Conservation (phyloP, 2,113 vertebrate genomes). For the Rhea pennata region DNA sequence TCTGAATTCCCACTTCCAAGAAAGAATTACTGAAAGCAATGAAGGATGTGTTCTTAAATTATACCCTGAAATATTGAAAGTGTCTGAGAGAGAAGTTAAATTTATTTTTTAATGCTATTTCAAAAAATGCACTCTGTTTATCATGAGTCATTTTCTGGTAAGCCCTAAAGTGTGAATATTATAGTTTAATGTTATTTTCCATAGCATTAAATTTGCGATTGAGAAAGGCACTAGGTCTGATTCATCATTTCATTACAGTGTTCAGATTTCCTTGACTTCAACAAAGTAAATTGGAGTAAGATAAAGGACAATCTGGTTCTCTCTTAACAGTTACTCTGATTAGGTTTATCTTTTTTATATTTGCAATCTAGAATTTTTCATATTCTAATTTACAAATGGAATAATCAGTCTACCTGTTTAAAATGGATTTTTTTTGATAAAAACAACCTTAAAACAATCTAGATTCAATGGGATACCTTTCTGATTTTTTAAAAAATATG, state of each 20-base stretch:
- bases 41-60: slow-evolving; percentile 58
- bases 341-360: not conserved
- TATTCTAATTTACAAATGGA: not conserved
- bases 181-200: slow-evolving; percentile 67
- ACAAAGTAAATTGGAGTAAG: not conserved
- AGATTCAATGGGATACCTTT: not conserved
- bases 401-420: not conserved
- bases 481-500: not conserved
- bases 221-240: slow-evolving; percentile 42
- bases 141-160: slow-evolving; percentile 68
- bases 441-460: not conserved
- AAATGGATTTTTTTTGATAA: not conserved
- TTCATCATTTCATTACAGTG: slow-evolving; percentile 50
- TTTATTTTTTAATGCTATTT: slow-evolving; percentile 67
- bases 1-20: slow-evolving; percentile 29
- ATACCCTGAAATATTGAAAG: slow-evolving; percentile 54
- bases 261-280: slow-evolving; percentile 28
- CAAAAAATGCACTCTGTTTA: slow-evolving; percentile 57
- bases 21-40: slow-evolving; percentile 49
- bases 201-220: slow-evolving; percentile 66
- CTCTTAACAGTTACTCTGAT: not conserved
- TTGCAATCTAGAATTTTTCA: not conserved
- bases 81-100: slow-evolving; percentile 46
- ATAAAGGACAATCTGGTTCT: slow-evolving; percentile 4
- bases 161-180: slow-evolving; percentile 61